Evolutionary conservation across 2,113 vertebrate genomes (phyloP).

Genomic region (Pituophis catenifer): DNA sequence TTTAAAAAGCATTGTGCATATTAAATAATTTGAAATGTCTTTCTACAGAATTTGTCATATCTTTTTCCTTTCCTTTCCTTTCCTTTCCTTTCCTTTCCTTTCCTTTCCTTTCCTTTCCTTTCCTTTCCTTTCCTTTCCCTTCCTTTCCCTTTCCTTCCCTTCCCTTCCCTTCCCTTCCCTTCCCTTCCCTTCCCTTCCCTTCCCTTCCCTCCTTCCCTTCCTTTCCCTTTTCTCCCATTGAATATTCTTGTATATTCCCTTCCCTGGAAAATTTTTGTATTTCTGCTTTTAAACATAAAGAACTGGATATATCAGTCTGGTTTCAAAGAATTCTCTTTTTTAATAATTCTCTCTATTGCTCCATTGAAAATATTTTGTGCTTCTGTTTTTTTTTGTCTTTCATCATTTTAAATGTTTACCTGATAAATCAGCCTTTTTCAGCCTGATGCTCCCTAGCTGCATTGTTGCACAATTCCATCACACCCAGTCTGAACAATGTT

Average conservation of each 20-base stretch:
- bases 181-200: background rate
- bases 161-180: background rate
- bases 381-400: background rate
- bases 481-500: background rate
- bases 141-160: background rate
- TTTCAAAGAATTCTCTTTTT: background rate
- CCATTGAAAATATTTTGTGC: background rate
- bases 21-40: background rate
- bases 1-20: background rate
- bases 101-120: background rate
- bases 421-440: background rate
- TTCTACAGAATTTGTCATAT: background rate
- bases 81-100: no score
- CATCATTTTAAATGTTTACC: background rate
- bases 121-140: no score
- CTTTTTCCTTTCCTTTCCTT: no score
- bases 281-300: background rate
- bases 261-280: background rate
- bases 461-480: background rate
- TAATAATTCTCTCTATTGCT: background rate
- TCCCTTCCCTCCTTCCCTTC: no score
- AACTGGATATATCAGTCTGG: background rate
- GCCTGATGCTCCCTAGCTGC: background rate
- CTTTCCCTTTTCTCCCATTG: no score
- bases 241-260: no score